Evolutionary conservation across 2,888 invertebrate genomes (phyloP).

Genomic region (Phengaris arion): DNA sequence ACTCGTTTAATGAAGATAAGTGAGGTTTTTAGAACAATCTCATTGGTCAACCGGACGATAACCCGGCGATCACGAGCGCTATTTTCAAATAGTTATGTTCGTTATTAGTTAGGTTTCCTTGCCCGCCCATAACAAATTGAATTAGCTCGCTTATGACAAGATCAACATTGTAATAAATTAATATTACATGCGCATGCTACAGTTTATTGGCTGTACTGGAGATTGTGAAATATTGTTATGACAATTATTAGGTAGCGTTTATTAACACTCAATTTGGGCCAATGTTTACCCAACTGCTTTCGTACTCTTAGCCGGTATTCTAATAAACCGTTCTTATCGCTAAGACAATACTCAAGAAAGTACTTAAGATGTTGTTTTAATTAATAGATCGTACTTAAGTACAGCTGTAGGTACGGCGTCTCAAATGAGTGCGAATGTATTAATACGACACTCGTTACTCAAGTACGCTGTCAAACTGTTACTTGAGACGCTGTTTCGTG

Average conservation of each 20-base stretch:
- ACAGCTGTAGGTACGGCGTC: too few species aligned
- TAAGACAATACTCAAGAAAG: too few species aligned
- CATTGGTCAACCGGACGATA: conserved; percentile 67
- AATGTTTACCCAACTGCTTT: neutral
- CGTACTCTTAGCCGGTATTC: too few species aligned
- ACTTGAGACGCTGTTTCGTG: too few species aligned
- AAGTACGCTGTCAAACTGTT: too few species aligned
- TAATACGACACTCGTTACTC: too few species aligned
- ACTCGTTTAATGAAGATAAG: conserved; percentile 56
- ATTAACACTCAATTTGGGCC: neutral
- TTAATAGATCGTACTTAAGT: too few species aligned
- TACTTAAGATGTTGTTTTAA: too few species aligned
- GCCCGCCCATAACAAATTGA: conserved; percentile 34
- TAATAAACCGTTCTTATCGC: too few species aligned
- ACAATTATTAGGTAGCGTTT: conserved; percentile 11
- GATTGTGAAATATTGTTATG: conserved; percentile 18
- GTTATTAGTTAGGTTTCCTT: conserved; percentile 57
- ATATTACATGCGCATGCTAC: neutral
- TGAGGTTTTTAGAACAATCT: conserved; percentile 58
- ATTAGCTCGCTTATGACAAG: conserved; percentile 31
- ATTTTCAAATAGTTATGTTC: conserved; percentile 72
- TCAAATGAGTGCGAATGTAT: too few species aligned
- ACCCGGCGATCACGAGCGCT: conserved; percentile 68
- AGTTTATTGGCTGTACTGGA: neutral
- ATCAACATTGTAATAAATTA: conserved; percentile 30